A percentile compares a stretch with the other conserved stretches of the same genome.
These are phyloP conservation scores for Leucopternis melanops DNA, from an alignment of 2,113 vertebrate species.

Conservation along the genomic window DNA sequence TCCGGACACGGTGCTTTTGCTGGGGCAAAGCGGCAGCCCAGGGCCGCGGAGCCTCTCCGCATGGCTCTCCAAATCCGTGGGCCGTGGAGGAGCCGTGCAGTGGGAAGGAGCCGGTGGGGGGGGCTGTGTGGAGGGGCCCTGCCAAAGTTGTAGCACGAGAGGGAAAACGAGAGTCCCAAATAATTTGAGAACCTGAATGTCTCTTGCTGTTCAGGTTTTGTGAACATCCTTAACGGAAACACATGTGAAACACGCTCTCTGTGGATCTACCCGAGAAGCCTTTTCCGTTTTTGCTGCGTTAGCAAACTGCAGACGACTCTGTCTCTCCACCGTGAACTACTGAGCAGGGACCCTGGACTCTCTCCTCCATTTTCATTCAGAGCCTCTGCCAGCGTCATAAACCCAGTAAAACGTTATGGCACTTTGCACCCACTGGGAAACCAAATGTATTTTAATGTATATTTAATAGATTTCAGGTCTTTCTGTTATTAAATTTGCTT, in stretches of 20 bases:
- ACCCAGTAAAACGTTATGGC: conserved; percentile 64
- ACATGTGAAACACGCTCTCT: conserved; percentile 52
- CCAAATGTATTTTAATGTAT: conserved; percentile 66
- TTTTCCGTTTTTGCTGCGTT: conserved; percentile 61
- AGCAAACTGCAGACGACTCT: conserved; percentile 52
- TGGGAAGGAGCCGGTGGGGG: not conserved
- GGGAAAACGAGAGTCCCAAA: conserved; percentile 2
- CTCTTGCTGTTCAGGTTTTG: conserved; percentile 44
- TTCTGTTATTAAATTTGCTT: conserved; percentile 65
- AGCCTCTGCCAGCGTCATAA: conserved; percentile 62
- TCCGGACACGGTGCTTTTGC: not conserved
- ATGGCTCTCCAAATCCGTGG: not conserved
- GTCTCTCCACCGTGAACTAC: conserved; percentile 45
- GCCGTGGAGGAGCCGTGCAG: not conserved
- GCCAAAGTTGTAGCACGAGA: not conserved
- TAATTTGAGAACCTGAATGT: conserved; percentile 41
- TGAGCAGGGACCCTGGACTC: conserved; percentile 56
- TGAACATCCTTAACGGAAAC: conserved; percentile 59
- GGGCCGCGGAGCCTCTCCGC: not conserved
- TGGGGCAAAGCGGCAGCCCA: not conserved
- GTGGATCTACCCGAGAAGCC: conserved; percentile 46
- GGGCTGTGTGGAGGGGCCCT: not conserved
- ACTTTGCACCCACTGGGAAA: conserved; percentile 65
- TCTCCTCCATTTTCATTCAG: conserved; percentile 60
- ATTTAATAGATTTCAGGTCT: conserved; percentile 68